phyloP scores from a whole-genome alignment of 2,888 invertebrate species.

The Epistrophe grossulariae region DNA sequence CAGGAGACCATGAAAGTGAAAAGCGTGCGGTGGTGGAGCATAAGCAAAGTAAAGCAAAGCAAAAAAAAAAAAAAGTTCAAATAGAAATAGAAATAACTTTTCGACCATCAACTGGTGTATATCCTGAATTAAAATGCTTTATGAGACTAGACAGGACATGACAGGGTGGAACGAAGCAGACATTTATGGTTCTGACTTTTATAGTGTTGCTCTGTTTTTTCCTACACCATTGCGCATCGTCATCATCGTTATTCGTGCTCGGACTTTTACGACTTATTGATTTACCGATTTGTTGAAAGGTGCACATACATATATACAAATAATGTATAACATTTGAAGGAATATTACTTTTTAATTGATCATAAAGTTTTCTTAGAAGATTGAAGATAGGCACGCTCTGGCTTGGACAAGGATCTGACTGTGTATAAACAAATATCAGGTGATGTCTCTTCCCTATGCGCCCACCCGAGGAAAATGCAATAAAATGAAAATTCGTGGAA shows the following conservation, averaged over 20 bases:
- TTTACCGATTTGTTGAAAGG: slow-evolving; percentile 60
- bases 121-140: slow-evolving; percentile 47
- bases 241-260: slow-evolving; percentile 2
- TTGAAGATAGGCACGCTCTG: slow-evolving; percentile 34
- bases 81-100: slow-evolving; percentile 2
- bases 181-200: slow-evolving; percentile 56
- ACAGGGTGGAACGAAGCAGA: slow-evolving; percentile 32
- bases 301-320: slow-evolving; percentile 2
- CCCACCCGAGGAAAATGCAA: background rate
- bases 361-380: slow-evolving; percentile 27
- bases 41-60: background rate
- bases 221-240: background rate
- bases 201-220: slow-evolving; percentile 37
- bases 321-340: slow-evolving; percentile 31
- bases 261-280: slow-evolving; percentile 65
- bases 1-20: slow-evolving; percentile 26
- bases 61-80: background rate
- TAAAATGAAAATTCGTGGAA: background rate
- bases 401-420: background rate
- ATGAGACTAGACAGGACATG: slow-evolving; percentile 49
- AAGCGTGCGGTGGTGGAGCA: background rate
- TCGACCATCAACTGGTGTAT: slow-evolving; percentile 42
- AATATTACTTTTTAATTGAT: slow-evolving; percentile 47
- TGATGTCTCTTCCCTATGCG: background rate
- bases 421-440: background rate